Evolutionary conservation across 2,113 vertebrate genomes (phyloP).

Genomic region (Sceloporus undulatus): DNA sequence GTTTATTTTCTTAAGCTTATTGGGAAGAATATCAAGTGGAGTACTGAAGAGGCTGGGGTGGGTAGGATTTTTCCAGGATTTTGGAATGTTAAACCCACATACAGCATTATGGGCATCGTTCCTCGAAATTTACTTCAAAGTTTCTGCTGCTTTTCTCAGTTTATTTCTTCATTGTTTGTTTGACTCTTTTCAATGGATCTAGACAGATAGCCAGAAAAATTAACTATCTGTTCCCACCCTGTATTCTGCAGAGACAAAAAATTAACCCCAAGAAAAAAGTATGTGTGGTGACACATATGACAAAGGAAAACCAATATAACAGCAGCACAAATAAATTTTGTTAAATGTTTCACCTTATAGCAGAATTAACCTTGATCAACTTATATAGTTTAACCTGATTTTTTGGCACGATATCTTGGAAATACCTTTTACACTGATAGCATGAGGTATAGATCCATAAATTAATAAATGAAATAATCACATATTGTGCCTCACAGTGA

Average conservation of each 20-base stretch:
- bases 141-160: not conserved
- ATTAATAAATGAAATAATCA: constrained; percentile 2
- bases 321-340: not conserved
- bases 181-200: not conserved
- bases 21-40: constrained; percentile 45
- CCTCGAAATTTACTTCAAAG: not conserved
- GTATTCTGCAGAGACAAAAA: not conserved
- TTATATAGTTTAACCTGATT: not conserved
- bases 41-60: not conserved
- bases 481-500: constrained; percentile 31
- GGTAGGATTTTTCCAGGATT: constrained; percentile 6
- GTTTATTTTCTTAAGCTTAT: constrained; percentile 73
- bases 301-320: not conserved
- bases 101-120: not conserved
- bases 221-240: not conserved
- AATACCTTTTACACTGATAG: not conserved
- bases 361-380: not conserved
- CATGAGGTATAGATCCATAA: not conserved
- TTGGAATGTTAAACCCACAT: constrained; percentile 16
- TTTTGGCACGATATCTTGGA: not conserved
- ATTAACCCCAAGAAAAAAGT: not conserved
- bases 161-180: constrained; percentile 2
- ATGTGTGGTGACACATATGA: not conserved
- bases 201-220: not conserved
- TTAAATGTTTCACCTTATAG: constrained; percentile 7